A percentile compares a stretch with the other conserved stretches of the same genome.
Conservation (phyloP, 2,888 invertebrate species). For the Tipula helvola region DNA sequence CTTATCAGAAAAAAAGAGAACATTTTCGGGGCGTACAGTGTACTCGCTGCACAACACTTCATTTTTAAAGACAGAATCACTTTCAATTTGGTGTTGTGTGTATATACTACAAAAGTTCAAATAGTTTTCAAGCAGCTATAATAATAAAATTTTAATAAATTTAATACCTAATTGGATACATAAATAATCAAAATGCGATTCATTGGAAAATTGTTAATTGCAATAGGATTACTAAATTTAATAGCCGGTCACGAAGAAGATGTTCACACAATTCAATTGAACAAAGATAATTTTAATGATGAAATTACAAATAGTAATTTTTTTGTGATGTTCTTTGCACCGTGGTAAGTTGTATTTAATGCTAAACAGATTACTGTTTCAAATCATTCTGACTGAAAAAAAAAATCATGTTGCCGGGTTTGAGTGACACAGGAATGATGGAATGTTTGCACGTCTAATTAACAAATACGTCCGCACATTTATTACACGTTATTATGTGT, state of each 20-base stretch:
- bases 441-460: not conserved
- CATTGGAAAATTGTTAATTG: not conserved
- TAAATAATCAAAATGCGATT: not conserved
- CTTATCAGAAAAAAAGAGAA: not conserved
- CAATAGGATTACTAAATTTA: not conserved
- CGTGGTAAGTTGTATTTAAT: slow-evolving; percentile 46
- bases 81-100: not conserved
- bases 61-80: not conserved
- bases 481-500: not conserved
- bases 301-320: slow-evolving; percentile 53
- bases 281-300: slow-evolving; percentile 45
- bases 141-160: not conserved
- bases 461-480: not conserved
- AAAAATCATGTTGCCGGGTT: not conserved
- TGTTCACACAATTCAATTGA: slow-evolving; percentile 38
- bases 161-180: not conserved
- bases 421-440: not conserved
- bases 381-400: not conserved
- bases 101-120: not conserved
- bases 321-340: slow-evolving; percentile 69
- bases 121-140: not conserved
- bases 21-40: not conserved
- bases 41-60: not conserved
- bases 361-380: not conserved
- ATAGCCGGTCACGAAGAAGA: slow-evolving; percentile 25